Conservation (phyloP, 2,888 invertebrate species). For the Tetragonula carbonaria region DNA sequence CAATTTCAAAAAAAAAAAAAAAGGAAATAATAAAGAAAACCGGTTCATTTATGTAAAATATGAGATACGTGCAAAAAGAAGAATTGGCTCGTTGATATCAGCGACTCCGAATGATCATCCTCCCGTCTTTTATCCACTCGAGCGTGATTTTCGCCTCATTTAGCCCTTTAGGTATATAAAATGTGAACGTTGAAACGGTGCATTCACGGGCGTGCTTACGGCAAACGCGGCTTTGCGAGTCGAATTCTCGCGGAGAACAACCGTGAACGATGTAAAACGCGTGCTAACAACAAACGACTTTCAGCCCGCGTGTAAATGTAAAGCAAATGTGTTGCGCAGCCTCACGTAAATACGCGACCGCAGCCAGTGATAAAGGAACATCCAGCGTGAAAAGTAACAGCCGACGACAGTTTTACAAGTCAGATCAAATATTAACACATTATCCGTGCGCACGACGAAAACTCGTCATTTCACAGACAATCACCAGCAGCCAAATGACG, state of each 20-base stretch:
- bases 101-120: constrained; percentile 33
- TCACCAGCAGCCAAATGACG: no score
- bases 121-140: constrained; percentile 63
- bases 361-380: constrained; percentile 6
- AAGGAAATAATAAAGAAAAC: no score
- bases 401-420: not conserved
- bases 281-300: constrained; percentile 31
- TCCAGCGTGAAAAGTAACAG: not conserved
- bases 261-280: constrained; percentile 7
- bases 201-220: constrained; percentile 47
- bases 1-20: no score
- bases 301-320: constrained; percentile 30
- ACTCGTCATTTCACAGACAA: no score
- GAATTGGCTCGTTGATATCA: constrained; percentile 32
- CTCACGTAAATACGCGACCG: not conserved
- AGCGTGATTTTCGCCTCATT: constrained; percentile 77
- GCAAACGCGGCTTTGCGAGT: constrained; percentile 30
- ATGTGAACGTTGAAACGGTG: constrained; percentile 58
- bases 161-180: constrained; percentile 52
- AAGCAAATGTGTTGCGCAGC: not conserved
- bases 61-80: not conserved
- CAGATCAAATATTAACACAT: not conserved
- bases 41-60: constrained; percentile 12
- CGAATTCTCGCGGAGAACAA: not conserved
- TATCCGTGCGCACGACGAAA: no score